Conservation (phyloP, 2,888 invertebrate species). For the Melieria crassipennis region DNA sequence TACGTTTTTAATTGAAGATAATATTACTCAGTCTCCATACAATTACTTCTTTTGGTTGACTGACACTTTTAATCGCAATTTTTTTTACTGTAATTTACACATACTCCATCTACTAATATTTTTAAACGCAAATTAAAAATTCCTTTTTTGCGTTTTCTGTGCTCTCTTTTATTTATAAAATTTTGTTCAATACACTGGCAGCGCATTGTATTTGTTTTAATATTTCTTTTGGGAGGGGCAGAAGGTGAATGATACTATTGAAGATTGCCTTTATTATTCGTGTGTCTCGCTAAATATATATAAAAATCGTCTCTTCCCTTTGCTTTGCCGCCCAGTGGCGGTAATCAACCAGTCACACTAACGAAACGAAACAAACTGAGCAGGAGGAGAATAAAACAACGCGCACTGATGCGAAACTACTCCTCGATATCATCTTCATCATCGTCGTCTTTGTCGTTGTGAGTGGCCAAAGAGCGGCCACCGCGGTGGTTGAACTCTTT, state of each 20-base stretch:
- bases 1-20: too few relatives aligned
- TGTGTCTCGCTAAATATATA: too few relatives aligned
- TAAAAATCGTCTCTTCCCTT: too few relatives aligned
- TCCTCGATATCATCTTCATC: conserved; percentile 51
- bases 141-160: neutral
- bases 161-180: conserved; percentile 22
- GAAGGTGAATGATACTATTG: too few relatives aligned
- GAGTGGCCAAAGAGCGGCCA: conserved; percentile 49
- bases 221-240: neutral
- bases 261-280: too few relatives aligned
- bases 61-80: too few relatives aligned
- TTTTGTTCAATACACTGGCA: conserved; percentile 28
- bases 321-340: too few relatives aligned
- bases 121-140: neutral
- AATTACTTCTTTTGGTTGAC: too few relatives aligned
- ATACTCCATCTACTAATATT: neutral
- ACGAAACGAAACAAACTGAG: too few relatives aligned
- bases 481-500: conserved; percentile 59
- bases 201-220: conserved; percentile 1
- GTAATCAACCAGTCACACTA: too few relatives aligned
- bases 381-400: neutral
- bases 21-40: too few relatives aligned
- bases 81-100: too few relatives aligned
- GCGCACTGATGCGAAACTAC: conserved; percentile 7
- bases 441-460: conserved; percentile 48